Evolutionary conservation across 2,888 invertebrate genomes (phyloP), one percentile per base, ranked within the genome.

Genomic region (Carterocephalus palaemon): DNA sequence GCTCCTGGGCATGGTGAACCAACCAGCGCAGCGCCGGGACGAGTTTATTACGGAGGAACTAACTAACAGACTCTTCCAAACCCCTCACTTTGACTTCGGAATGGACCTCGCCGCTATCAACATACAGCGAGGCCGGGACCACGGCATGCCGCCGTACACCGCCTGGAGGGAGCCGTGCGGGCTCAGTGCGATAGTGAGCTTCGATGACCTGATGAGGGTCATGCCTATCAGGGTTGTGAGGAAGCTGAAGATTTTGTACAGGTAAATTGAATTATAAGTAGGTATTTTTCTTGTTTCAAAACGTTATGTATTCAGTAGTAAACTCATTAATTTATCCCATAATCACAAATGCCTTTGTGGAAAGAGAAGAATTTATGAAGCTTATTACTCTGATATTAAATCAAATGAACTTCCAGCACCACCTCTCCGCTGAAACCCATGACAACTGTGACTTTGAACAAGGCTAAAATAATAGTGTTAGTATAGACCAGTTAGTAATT

Each of bases 41-140:
- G 94, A 95, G 64, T 95, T 93, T 69, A 93, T 95, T 38, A 91
- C 92, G 0, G 90, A 90, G 4, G 95, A 95, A 63, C 81, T 95
- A 8, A 95, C 95, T 3, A 93, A 95, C 69, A 95, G 94, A 64
- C 83, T 95, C 0, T 95, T 95, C 64, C 94, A 95, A 86, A 92
- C 92, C 1, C 67, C 76, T 52, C 87, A 87, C 5, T 90, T 91
- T 47, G 89, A 89, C 12, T 94, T 93, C 57, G 94, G 96, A 0
- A 91, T 96, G 89, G 96, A 96, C 67, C 80, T 96, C 46, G 95
- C 95, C 0, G 93, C 96, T 0, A 92, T 96, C 40, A 96, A 96
- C 60, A 93, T 96, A 22, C 96, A 96, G 70, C 71, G 85, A 36
- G 96, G 95, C 0, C 88, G 96, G 17, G 96, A 96, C 68, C 96